Percentiles rank a stretch among this genome's conserved stretches.
Conservation (phyloP, 2,113 vertebrate genomes). For the Lipotes vexillifer region DNA sequence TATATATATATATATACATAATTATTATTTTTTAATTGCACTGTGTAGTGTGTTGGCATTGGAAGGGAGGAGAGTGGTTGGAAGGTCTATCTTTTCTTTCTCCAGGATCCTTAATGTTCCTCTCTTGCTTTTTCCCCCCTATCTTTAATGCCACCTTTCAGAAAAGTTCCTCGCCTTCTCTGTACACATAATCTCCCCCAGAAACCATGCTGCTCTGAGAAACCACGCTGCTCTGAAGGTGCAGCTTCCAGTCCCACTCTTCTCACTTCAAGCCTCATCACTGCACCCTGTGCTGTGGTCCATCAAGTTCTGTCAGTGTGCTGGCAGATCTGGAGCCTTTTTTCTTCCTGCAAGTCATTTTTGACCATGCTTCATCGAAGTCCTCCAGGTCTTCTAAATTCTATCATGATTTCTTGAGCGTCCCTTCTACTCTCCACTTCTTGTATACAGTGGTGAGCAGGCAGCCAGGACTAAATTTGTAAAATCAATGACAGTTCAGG, state of each 20-base stretch:
- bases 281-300: neutral
- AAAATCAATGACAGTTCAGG: neutral
- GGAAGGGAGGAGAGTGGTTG: neutral
- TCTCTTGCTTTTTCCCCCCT: no score
- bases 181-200: neutral
- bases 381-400: neutral
- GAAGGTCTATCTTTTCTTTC: neutral
- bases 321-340: neutral
- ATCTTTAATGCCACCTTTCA: neutral
- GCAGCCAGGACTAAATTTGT: neutral
- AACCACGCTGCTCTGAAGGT: neutral
- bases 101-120: neutral
- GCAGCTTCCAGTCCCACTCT: neutral
- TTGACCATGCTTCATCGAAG: neutral
- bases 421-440: neutral
- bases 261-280: neutral
- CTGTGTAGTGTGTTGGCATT: neutral
- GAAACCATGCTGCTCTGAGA: neutral
- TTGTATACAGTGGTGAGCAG: neutral
- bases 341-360: neutral
- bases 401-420: neutral
- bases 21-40: neutral
- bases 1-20: no score
- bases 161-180: neutral
- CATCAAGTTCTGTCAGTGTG: neutral